Percentiles rank a stretch among this genome's conserved stretches.
Evolutionary conservation across 2,797 vertebrate species (phyloP).

Genomic region (Pelochelys cantorii): DNA sequence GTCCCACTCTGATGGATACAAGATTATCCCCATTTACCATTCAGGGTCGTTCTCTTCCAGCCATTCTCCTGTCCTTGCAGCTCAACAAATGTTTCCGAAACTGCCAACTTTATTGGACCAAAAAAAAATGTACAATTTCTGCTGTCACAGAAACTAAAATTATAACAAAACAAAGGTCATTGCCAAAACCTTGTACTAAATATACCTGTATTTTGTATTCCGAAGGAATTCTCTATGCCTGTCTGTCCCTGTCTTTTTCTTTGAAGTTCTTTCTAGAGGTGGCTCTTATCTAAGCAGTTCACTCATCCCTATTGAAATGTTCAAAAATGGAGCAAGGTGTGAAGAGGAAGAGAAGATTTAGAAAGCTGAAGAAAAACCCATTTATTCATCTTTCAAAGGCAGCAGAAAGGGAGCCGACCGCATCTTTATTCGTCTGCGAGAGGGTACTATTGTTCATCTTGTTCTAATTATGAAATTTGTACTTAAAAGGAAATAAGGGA

Average conservation of each 20-base stretch:
- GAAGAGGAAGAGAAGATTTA: constrained; percentile 70
- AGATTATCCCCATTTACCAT: not conserved
- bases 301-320: constrained; percentile 65
- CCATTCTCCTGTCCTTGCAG: not conserved
- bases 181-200: not conserved
- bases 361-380: constrained; percentile 61
- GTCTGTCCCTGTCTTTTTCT: constrained; percentile 39
- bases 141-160: constrained; percentile 20
- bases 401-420: constrained; percentile 58
- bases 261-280: constrained; percentile 64
- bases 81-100: not conserved
- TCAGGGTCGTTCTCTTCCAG: not conserved
- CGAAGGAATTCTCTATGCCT: constrained; percentile 53
- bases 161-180: constrained; percentile 17
- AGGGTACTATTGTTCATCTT: constrained; percentile 71
- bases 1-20: not conserved
- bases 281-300: constrained; percentile 58
- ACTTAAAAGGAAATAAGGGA: constrained; percentile 73
- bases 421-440: constrained; percentile 70
- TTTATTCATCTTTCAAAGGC: constrained; percentile 75
- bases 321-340: constrained; percentile 69
- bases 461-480: constrained; percentile 79
- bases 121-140: not conserved
- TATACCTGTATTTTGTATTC: constrained; percentile 49
- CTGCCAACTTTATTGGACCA: not conserved